Conservation (phyloP, 2,797 vertebrate genomes). For the Otolemur crassicaudatus region DNA sequence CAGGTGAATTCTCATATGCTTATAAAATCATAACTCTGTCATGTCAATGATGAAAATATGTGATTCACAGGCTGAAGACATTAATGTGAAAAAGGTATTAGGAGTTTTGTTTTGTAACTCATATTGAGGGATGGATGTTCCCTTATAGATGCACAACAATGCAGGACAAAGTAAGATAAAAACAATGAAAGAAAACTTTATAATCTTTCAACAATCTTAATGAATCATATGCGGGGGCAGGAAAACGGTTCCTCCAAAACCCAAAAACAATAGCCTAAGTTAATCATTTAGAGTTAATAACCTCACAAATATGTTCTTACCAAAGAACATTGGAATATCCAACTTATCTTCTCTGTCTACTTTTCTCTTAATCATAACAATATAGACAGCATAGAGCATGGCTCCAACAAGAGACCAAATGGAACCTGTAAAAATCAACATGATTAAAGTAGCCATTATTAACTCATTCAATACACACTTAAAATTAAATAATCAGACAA, state of each 20-base stretch:
- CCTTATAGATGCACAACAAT: neutral
- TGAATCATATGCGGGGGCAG: neutral
- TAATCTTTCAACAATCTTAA: conserved; percentile 22
- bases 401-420: conserved; percentile 97
- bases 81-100: neutral
- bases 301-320: conserved; percentile 86
- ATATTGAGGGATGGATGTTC: neutral
- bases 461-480: neutral
- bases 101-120: neutral
- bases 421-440: conserved; percentile 89
- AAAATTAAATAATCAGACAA: conserved; percentile 14
- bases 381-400: conserved; percentile 95
- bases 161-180: neutral
- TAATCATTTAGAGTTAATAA: conserved; percentile 10
- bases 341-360: conserved; percentile 97
- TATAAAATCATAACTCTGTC: neutral
- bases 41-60: neutral
- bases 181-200: neutral
- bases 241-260: neutral
- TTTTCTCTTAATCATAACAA: conserved; percentile 98
- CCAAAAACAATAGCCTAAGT: neutral
- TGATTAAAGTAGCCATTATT: conserved; percentile 16
- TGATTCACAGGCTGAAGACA: conserved; percentile 31
- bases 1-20: neutral
- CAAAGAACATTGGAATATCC: conserved; percentile 99